Conservation (phyloP, 2,113 vertebrate species). For the Rhabdomys dilectus region DNA sequence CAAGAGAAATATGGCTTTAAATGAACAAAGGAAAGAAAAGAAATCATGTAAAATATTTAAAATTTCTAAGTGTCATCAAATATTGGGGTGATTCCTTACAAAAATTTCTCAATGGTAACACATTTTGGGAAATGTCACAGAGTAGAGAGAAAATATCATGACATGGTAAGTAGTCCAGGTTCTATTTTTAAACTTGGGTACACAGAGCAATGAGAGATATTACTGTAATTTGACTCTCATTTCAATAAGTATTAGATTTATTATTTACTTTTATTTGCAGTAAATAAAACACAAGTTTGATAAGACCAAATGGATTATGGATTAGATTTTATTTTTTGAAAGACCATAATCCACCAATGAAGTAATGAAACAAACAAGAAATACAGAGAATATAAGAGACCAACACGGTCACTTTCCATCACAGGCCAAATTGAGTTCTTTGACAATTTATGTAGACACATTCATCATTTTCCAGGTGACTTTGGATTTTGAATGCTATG, state of each 20-base stretch:
- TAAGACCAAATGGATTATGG: not conserved
- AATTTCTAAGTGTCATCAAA: not conserved
- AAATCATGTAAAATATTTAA: not conserved
- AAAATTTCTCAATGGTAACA: too few species aligned
- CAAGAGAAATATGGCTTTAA: not conserved
- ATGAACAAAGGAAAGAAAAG: not conserved
- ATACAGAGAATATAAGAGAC: not conserved
- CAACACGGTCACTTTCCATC: not conserved
- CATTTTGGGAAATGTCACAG: not conserved
- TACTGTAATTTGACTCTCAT: not conserved
- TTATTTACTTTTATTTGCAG: not conserved
- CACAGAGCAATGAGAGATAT: not conserved
- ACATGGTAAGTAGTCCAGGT: not conserved
- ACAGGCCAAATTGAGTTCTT: not conserved
- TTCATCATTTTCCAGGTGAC: not conserved
- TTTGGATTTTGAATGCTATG: not conserved
- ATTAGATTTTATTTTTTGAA: not conserved
- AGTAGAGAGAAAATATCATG: not conserved
- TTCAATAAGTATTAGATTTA: not conserved
- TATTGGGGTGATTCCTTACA: not conserved
- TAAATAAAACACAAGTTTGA: not conserved
- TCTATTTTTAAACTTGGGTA: not conserved
- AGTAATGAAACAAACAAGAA: not conserved
- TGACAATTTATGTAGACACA: not conserved
- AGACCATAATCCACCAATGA: not conserved